Percentiles rank a stretch among this genome's conserved stretches.
phyloP scores from a whole-genome alignment of 2,888 invertebrate species.

The Tiphia femorata region DNA sequence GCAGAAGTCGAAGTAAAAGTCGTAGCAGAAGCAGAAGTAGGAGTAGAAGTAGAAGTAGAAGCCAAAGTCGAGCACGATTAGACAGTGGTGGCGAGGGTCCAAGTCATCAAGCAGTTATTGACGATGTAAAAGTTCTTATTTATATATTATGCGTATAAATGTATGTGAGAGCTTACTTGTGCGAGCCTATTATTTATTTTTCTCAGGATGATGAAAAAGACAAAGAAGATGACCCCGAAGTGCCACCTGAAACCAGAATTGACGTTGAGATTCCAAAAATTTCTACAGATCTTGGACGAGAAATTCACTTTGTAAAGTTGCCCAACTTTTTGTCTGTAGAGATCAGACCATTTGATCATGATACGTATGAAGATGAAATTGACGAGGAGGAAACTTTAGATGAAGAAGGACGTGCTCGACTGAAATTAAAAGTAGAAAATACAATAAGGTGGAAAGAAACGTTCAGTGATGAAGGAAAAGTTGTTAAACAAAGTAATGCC shows the following conservation, averaged over 20 bases:
- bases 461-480: slow-evolving; percentile 85
- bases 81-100: slow-evolving; percentile 61
- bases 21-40: slow-evolving; percentile 53
- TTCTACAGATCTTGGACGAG: slow-evolving; percentile 90
- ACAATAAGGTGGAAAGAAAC: slow-evolving; percentile 94
- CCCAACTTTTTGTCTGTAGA: slow-evolving; percentile 99
- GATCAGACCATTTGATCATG: slow-evolving; percentile 94
- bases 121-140: slow-evolving; percentile 46
- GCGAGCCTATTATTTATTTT: slow-evolving; percentile 28
- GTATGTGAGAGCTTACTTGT: too few species aligned
- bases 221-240: slow-evolving; percentile 82
- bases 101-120: slow-evolving; percentile 50
- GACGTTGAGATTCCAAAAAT: slow-evolving; percentile 98
- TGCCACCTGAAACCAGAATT: slow-evolving; percentile 91
- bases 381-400: slow-evolving; percentile 98
- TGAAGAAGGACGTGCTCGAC: slow-evolving; percentile 95
- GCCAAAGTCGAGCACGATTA: slow-evolving; percentile 58
- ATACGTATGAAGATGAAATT: slow-evolving; percentile 97
- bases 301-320: slow-evolving; percentile 95
- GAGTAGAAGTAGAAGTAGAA: slow-evolving; percentile 57
- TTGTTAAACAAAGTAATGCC: slow-evolving; percentile 92
- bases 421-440: slow-evolving; percentile 96
- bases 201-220: slow-evolving; percentile 73
- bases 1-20: slow-evolving; percentile 52
- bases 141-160: not conserved